phyloP scores from a whole-genome alignment of 1,140 invertebrate species.

The Lepidurus arcticus region DNA sequence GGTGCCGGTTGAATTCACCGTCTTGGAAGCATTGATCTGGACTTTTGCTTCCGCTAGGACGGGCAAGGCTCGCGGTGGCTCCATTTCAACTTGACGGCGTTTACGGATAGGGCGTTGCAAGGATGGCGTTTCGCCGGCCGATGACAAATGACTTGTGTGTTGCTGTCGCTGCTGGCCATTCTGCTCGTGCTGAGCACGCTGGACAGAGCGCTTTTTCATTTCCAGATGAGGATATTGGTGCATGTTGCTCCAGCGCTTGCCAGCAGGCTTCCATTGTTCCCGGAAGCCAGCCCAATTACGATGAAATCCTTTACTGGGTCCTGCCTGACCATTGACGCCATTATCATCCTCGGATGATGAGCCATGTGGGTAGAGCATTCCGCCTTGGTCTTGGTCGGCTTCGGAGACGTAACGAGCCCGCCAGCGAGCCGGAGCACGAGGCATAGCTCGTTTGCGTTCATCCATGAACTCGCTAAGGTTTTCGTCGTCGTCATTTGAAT shows the following conservation, averaged over 20 bases:
- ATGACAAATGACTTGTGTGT: not conserved
- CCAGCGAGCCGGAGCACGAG: not conserved
- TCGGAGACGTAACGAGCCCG: not conserved
- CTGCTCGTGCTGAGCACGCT: not conserved
- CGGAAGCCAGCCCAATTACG: not conserved
- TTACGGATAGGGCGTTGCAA: not conserved
- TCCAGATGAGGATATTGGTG: not conserved
- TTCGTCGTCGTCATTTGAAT: not conserved
- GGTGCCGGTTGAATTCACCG: not conserved
- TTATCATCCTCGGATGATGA: not conserved
- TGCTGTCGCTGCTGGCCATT: not conserved
- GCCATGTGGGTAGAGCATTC: not conserved
- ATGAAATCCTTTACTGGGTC: not conserved
- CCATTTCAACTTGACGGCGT: not conserved
- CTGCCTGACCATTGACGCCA: not conserved
- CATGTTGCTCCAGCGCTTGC: not conserved
- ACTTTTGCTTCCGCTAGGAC: not conserved
- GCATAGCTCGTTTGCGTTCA: not conserved
- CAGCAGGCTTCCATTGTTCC: not conserved
- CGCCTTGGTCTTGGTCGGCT: not conserved
- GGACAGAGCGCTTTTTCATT: not conserved
- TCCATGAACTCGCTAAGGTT: not conserved
- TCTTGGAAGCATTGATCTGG: constrained; percentile 8
- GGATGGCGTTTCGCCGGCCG: not conserved
- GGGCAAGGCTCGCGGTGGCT: not conserved